Conservation (phyloP, 2,888 invertebrate genomes). For the Tubiluchus corallicola region DNA sequence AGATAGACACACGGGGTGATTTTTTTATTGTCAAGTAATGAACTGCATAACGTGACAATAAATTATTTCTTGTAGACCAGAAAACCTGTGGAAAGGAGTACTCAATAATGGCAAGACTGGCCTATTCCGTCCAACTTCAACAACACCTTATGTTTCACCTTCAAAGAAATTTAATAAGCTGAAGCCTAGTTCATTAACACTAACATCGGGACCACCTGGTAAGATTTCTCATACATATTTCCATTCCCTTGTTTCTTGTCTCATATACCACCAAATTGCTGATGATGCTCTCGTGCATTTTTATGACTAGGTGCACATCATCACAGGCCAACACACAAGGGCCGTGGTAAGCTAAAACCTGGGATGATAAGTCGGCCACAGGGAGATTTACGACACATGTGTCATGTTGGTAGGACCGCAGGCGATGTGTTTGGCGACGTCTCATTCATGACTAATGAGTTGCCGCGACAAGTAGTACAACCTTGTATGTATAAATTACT, state of each 20-base stretch:
- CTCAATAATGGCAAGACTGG: slow-evolving; percentile 76
- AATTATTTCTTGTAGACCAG: too few relatives aligned
- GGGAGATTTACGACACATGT: slow-evolving; percentile 86
- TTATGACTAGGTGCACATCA: too few relatives aligned
- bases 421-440: slow-evolving; percentile 94
- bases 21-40: too few relatives aligned
- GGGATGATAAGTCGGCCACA: slow-evolving; percentile 82
- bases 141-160: slow-evolving; percentile 53
- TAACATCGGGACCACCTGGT: too few relatives aligned
- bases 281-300: too few relatives aligned
- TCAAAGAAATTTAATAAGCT: background rate
- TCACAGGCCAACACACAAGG: slow-evolving; percentile 37
- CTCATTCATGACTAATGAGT: slow-evolving; percentile 44
- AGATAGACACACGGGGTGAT: too few relatives aligned
- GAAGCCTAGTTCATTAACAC: background rate
- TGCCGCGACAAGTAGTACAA: slow-evolving; percentile 70
- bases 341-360: slow-evolving; percentile 40
- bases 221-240: background rate
- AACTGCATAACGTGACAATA: too few relatives aligned
- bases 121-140: slow-evolving; percentile 69
- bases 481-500: slow-evolving; percentile 40
- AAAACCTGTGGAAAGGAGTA: slow-evolving; percentile 78
- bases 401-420: slow-evolving; percentile 87
- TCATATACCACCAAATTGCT: too few relatives aligned
- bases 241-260: background rate